These are phyloP conservation scores for Typhlichthys eigenmanni DNA, from an alignment of 2,797 vertebrate species.

Conservation along the genomic window DNA sequence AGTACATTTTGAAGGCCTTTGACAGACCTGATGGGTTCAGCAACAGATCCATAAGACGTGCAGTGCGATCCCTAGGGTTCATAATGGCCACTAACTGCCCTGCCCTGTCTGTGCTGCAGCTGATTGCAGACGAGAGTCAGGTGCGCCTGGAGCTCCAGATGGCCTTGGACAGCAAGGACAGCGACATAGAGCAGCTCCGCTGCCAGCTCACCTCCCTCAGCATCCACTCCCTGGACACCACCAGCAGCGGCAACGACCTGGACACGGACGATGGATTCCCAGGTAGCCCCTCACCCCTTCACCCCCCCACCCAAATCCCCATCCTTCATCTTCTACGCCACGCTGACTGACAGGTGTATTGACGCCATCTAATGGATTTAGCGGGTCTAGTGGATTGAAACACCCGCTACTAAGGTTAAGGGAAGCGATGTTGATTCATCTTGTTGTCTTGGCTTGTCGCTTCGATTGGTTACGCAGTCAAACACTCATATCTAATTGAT, in stretches of 20 bases:
- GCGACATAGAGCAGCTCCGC: slow-evolving; percentile 95
- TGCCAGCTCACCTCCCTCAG: slow-evolving; percentile 90
- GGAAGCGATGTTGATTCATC: too few relatives aligned
- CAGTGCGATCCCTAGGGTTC: neutral
- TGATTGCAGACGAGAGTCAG: slow-evolving; percentile 92
- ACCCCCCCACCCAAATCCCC: too few relatives aligned
- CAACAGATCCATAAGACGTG: neutral
- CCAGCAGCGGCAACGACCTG: slow-evolving; percentile 89
- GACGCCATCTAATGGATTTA: too few relatives aligned
- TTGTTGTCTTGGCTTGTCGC: too few relatives aligned
- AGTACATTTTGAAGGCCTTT: neutral
- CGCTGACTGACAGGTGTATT: too few relatives aligned
- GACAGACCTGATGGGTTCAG: neutral
- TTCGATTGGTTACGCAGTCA: too few relatives aligned
- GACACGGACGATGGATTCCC: slow-evolving; percentile 91
- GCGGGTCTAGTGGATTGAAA: too few relatives aligned
- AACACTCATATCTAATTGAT: too few relatives aligned
- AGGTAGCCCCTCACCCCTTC: slow-evolving; percentile 72
- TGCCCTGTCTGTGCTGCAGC: slow-evolving; percentile 65
- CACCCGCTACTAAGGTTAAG: too few relatives aligned
- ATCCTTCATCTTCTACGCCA: neutral
- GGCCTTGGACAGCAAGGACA: slow-evolving; percentile 96
- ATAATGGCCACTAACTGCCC: neutral
- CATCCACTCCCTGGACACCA: slow-evolving; percentile 88
- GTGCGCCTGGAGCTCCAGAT: slow-evolving; percentile 93